Evolutionary conservation across 2,888 invertebrate genomes (phyloP).

Genomic region (Hanleya hanleyi): DNA sequence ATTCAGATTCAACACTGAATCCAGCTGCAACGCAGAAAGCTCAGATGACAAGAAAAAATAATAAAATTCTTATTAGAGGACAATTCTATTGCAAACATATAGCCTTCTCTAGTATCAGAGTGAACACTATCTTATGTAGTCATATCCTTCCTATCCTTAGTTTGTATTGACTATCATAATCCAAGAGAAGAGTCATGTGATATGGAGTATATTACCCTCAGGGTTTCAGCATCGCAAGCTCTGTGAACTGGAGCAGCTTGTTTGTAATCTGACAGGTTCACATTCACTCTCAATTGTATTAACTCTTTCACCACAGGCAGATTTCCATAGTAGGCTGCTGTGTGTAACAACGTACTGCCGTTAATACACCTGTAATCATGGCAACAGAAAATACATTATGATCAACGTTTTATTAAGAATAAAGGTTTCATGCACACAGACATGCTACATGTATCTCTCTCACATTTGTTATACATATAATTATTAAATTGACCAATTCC

Average conservation of each 20-base stretch:
- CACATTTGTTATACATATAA: background rate
- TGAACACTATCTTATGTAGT: too few species aligned
- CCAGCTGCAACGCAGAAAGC: too few species aligned
- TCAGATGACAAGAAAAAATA: too few species aligned
- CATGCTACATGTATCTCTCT: too few species aligned
- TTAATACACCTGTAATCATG: conserved; percentile 63
- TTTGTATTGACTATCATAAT: too few species aligned
- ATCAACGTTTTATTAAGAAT: background rate
- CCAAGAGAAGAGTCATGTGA: too few species aligned
- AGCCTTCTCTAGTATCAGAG: too few species aligned
- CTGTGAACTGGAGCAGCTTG: conserved; percentile 70
- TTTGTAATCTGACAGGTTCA: conserved; percentile 70
- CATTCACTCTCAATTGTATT: conserved; percentile 61
- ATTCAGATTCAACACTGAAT: background rate
- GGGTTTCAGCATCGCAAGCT: conserved; percentile 58
- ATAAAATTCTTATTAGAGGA: too few species aligned
- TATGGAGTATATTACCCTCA: too few species aligned
- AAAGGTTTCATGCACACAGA: background rate
- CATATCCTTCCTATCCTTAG: too few species aligned
- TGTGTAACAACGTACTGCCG: conserved; percentile 72
- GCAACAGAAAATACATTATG: background rate
- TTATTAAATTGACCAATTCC: too few species aligned
- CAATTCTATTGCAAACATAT: background rate
- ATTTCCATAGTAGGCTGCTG: conserved; percentile 70
- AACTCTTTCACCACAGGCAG: conserved; percentile 58